Conservation (phyloP, 2,888 invertebrate genomes). For the Schrankia costaestrigalis region DNA sequence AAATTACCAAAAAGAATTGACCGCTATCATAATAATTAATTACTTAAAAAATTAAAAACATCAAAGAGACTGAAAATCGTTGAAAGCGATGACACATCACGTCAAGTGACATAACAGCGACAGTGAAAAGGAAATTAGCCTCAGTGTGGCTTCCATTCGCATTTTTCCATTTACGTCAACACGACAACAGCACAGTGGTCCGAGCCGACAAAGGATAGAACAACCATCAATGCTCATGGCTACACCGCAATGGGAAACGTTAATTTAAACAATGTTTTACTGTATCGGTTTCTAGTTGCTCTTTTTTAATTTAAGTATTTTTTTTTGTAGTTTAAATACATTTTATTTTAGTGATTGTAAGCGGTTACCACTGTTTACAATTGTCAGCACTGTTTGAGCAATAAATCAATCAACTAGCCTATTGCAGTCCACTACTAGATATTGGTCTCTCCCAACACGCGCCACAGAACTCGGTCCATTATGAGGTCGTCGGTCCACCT, state of each 20-base stretch:
- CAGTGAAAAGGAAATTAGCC: conserved; percentile 58
- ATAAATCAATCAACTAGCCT: no score
- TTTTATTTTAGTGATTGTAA: no score
- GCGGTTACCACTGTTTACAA: no score
- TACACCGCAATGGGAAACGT: conserved; percentile 15
- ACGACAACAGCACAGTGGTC: conserved; percentile 36
- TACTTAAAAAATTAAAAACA: conserved; percentile 23
- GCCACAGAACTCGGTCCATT: no score
- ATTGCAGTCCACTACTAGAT: no score
- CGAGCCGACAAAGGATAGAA: conserved; percentile 35
- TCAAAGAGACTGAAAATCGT: conserved; percentile 29
- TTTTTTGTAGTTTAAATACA: no score
- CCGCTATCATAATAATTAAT: conserved; percentile 8
- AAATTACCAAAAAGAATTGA: conserved; percentile 26
- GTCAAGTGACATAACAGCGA: conserved; percentile 30
- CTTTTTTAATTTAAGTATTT: no score
- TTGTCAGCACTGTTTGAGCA: no score
- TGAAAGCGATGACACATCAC: conserved; percentile 30
- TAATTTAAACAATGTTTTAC: conserved; percentile 25
- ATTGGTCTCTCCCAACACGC: no score
- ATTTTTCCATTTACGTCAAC: conserved; percentile 63
- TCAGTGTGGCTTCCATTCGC: conserved; percentile 38
- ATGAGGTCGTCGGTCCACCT: no score
- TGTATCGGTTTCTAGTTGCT: conserved; percentile 6
- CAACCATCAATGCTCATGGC: conserved; percentile 24